A percentile compares a stretch with the other conserved stretches of the same genome.
phyloP scores from a whole-genome alignment of 2,113 vertebrate species.

The Chloropsis cyanopogon region DNA sequence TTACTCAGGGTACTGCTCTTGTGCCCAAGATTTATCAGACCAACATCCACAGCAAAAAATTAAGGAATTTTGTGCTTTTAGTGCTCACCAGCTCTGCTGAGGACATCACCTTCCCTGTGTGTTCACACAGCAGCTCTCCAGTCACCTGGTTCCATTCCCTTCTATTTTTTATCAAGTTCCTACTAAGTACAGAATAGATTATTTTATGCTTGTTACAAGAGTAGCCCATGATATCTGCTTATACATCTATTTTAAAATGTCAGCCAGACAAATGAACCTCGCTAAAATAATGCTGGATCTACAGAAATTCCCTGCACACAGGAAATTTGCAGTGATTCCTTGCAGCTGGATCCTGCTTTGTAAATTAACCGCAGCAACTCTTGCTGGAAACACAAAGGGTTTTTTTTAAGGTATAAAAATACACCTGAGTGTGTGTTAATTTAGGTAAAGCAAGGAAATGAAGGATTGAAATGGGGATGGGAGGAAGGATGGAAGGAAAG shows the following conservation, averaged over 20 bases:
- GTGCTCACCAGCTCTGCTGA: neutral
- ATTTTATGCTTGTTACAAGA: neutral
- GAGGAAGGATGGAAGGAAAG: neutral
- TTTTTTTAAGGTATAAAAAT: neutral
- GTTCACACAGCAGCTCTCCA: neutral
- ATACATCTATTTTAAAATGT: neutral
- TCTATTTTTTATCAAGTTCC: neutral
- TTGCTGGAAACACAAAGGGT: fast-evolving
- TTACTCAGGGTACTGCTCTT: neutral
- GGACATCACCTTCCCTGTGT: neutral
- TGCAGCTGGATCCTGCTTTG: neutral
- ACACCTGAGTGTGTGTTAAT: neutral
- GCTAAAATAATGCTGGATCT: neutral
- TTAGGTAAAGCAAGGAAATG: neutral
- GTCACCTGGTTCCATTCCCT: neutral
- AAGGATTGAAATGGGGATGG: neutral
- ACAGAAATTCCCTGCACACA: neutral
- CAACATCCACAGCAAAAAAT: neutral
- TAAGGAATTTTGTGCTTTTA: neutral
- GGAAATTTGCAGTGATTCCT: neutral
- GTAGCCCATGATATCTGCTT: neutral
- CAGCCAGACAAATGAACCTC: neutral
- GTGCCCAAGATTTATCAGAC: neutral
- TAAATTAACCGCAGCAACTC: neutral
- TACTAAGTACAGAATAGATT: neutral